Percentiles rank a stretch among this genome's conserved stretches.
Conservation (phyloP, 2,797 vertebrate species). For the Rhynchonycteris naso region DNA sequence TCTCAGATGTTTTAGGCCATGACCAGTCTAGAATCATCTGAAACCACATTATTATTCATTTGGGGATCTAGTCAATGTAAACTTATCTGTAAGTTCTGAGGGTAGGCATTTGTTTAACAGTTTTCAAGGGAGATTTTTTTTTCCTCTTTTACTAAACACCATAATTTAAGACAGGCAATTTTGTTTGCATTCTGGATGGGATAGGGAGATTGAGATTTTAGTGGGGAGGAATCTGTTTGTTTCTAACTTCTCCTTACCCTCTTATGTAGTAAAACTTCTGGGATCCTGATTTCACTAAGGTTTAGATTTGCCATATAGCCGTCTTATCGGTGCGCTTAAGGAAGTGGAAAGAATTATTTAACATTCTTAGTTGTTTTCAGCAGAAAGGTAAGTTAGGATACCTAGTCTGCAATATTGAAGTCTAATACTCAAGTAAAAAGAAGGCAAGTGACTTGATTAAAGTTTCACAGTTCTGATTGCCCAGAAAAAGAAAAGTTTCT, state of each 20-base stretch:
- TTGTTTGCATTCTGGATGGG: background rate
- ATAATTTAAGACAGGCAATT: background rate
- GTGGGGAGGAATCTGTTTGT: background rate
- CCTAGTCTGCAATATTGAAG: background rate
- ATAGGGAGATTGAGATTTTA: fast-evolving
- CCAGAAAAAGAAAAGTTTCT: conserved; percentile 10
- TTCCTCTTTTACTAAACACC: background rate
- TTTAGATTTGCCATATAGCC: background rate
- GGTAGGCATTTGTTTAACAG: background rate
- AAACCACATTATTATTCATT: background rate
- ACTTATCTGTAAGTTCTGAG: background rate
- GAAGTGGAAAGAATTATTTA: background rate
- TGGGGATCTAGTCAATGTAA: background rate
- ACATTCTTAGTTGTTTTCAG: conserved; percentile 14
- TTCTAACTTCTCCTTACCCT: background rate
- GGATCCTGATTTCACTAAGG: background rate
- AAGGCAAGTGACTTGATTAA: background rate
- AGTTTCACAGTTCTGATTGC: background rate
- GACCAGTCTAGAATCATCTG: background rate
- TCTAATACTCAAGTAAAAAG: background rate
- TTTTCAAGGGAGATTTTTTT: background rate
- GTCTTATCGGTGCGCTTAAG: background rate
- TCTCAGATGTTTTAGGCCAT: background rate
- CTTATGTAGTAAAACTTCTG: background rate
- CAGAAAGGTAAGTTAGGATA: background rate